Evolutionary conservation across 2,113 vertebrate species (phyloP).

Genomic region (Pantherophis guttatus): DNA sequence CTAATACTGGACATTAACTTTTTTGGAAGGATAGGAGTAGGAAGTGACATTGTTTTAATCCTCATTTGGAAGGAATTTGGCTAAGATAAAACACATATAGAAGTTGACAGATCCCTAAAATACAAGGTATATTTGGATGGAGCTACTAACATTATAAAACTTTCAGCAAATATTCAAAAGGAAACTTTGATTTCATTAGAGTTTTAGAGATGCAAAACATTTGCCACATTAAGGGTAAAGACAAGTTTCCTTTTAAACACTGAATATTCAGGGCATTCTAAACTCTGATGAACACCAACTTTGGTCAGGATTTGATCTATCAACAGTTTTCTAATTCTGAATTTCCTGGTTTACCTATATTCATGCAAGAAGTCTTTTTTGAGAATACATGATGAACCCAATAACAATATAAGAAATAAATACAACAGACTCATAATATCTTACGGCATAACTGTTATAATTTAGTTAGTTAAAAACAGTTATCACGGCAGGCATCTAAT

Average conservation of each 20-base stretch:
- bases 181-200: neutral
- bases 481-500: neutral
- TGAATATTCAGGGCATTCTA: neutral
- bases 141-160: neutral
- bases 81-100: neutral
- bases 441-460: neutral
- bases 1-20: neutral
- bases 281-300: neutral
- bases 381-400: no score
- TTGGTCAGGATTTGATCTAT: neutral
- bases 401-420: neutral
- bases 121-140: neutral
- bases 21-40: neutral
- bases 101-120: neutral
- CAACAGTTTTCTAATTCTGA: neutral
- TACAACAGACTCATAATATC: neutral
- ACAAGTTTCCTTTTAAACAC: neutral
- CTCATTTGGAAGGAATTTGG: neutral
- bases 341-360: neutral
- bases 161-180: neutral
- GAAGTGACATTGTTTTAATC: neutral
- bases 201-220: neutral
- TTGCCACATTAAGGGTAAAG: neutral
- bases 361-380: neutral
- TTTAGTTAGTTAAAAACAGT: neutral